Conservation (phyloP, 2,888 invertebrate genomes). For the Axea sp. region DNA sequence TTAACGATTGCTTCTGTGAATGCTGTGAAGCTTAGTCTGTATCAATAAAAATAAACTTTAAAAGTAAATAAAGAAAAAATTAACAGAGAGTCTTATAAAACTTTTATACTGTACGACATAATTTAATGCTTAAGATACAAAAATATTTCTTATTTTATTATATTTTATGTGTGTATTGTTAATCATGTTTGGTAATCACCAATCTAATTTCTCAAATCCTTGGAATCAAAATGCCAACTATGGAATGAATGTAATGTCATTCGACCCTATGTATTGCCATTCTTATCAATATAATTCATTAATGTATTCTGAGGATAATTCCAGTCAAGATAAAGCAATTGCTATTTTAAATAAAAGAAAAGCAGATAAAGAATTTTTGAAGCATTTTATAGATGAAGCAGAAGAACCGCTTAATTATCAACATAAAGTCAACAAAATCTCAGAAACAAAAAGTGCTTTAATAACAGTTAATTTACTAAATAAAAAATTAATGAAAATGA, state of each 20-base stretch:
- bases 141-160: conserved; percentile 25
- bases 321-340: conserved; percentile 23
- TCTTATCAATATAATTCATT: conserved; percentile 12
- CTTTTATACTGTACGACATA: conserved; percentile 47
- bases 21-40: conserved; percentile 23
- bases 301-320: conserved; percentile 23
- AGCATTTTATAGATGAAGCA: too few species aligned
- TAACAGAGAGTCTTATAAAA: conserved; percentile 31
- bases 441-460: conserved; percentile 75
- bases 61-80: conserved; percentile 17
- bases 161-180: not conserved
- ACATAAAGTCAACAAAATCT: conserved; percentile 71
- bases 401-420: conserved; percentile 5
- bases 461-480: conserved; percentile 73
- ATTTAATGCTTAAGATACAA: conserved; percentile 35
- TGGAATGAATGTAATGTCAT: not conserved
- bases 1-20: conserved; percentile 23
- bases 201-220: conserved; percentile 17
- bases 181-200: conserved; percentile 43
- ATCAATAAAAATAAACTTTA: conserved; percentile 14
- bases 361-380: too few species aligned
- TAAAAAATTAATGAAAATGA: conserved; percentile 76
- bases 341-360: too few species aligned
- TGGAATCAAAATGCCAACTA: conserved; percentile 18
- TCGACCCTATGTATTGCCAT: conserved; percentile 19